Percentiles rank a stretch among this genome's conserved stretches.
These are phyloP conservation scores for Hypselothyrea guttata DNA, from an alignment of 2,888 invertebrate genomes.

Conservation along the genomic window DNA sequence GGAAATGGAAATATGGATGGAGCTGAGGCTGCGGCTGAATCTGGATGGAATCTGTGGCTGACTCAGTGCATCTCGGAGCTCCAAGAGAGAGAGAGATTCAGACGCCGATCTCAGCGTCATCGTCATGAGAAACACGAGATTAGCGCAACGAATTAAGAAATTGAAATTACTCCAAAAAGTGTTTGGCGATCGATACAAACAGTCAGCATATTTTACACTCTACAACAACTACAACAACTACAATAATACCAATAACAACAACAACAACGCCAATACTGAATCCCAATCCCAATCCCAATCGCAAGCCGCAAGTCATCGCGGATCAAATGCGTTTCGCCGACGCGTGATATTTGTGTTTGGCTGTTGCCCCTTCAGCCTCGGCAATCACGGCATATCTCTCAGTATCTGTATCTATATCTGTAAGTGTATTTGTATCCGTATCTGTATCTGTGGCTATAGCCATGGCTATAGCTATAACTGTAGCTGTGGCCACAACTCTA, in stretches of 20 bases:
- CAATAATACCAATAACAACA: slow-evolving; percentile 20
- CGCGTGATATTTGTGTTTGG: slow-evolving; percentile 60
- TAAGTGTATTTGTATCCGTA: slow-evolving; percentile 10
- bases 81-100: slow-evolving; percentile 40
- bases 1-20: slow-evolving; percentile 14
- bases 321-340: slow-evolving; percentile 71
- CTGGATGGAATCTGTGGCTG: slow-evolving; percentile 16
- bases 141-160: slow-evolving; percentile 80
- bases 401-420: too few relatives aligned
- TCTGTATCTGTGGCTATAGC: slow-evolving; percentile 11
- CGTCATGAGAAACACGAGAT: slow-evolving; percentile 76
- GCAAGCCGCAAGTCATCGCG: slow-evolving; percentile 59
- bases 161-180: slow-evolving; percentile 78
- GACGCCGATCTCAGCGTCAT: slow-evolving; percentile 59
- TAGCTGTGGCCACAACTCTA: slow-evolving; percentile 10
- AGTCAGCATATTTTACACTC: slow-evolving; percentile 64
- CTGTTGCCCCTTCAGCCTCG: slow-evolving; percentile 17
- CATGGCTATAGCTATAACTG: slow-evolving; percentile 8
- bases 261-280: slow-evolving; percentile 16
- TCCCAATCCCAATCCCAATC: slow-evolving; percentile 33
- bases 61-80: slow-evolving; percentile 47
- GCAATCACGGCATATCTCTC: slow-evolving; percentile 34
- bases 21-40: slow-evolving; percentile 16
- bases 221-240: slow-evolving; percentile 21
- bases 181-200: slow-evolving; percentile 72